Conservation (phyloP, 2,888 invertebrate species). For the Autographa gamma region DNA sequence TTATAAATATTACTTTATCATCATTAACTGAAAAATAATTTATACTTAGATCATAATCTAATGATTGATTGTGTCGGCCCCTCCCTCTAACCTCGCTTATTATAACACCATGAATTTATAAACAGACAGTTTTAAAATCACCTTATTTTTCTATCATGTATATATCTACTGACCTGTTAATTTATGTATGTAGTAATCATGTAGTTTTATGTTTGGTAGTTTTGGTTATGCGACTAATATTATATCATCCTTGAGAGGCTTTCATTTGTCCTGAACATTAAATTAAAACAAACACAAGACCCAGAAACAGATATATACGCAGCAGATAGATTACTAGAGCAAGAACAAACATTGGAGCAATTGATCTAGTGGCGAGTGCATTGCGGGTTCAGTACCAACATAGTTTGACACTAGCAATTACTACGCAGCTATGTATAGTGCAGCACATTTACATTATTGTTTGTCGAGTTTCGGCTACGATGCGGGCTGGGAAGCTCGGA, state of each 20-base stretch:
- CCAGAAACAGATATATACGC: background rate
- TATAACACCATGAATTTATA: background rate
- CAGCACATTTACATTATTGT: constrained; percentile 1
- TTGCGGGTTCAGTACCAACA: background rate
- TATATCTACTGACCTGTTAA: no score
- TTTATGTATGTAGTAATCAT: no score
- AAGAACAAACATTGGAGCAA: background rate
- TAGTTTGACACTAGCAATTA: background rate
- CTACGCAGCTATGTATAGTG: background rate
- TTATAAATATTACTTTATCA: background rate
- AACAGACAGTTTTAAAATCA: no score
- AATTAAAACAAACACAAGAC: background rate
- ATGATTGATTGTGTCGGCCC: background rate
- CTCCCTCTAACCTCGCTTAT: background rate
- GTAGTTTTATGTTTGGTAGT: no score
- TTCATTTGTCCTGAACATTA: no score
- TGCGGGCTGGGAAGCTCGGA: background rate
- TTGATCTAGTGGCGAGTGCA: constrained; percentile 1
- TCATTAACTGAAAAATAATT: constrained; percentile 2
- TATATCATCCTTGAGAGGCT: background rate
- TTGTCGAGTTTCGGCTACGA: background rate
- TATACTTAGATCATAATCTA: background rate
- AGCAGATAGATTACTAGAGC: background rate
- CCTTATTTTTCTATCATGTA: no score
- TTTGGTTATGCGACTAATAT: background rate